Percentiles rank a stretch among this genome's conserved stretches.
These are phyloP conservation scores for Lordiphosa andalusiaca DNA, from an alignment of 2,888 invertebrate species.

Conservation along the genomic window DNA sequence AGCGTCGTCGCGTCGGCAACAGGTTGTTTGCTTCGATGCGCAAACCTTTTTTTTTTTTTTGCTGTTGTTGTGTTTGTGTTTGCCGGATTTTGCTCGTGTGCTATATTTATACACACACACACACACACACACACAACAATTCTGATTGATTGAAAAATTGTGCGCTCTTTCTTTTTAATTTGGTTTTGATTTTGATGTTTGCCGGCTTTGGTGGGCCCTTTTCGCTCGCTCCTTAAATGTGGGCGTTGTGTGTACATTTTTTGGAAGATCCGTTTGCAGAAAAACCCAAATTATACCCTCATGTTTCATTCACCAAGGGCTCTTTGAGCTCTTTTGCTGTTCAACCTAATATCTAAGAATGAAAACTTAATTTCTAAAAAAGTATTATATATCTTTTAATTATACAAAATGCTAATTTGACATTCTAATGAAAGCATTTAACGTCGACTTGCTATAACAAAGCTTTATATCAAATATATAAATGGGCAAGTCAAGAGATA, in stretches of 20 bases:
- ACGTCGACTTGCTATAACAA: conserved; percentile 29
- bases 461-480: conserved; percentile 27
- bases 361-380: no score
- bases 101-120: conserved; percentile 51
- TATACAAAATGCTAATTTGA: conserved; percentile 20
- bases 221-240: conserved; percentile 12
- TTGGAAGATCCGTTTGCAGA: conserved; percentile 43
- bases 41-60: conserved; percentile 53
- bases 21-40: conserved; percentile 64
- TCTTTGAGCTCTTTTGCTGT: conserved; percentile 30
- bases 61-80: conserved; percentile 58
- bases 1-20: conserved; percentile 29
- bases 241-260: conserved; percentile 15
- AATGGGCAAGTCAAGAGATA: neutral
- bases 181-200: conserved; percentile 23
- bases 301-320: conserved; percentile 35
- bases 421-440: conserved; percentile 48
- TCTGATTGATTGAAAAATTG: conserved; percentile 12
- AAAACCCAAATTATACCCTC: conserved; percentile 30
- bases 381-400: no score
- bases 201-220: conserved; percentile 19
- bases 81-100: conserved; percentile 65
- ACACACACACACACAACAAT: neutral
- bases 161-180: conserved; percentile 12
- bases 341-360: conserved; percentile 5